Evolutionary conservation across 2,888 invertebrate genomes (phyloP).

Genomic region (Eugnorisma glareosa): DNA sequence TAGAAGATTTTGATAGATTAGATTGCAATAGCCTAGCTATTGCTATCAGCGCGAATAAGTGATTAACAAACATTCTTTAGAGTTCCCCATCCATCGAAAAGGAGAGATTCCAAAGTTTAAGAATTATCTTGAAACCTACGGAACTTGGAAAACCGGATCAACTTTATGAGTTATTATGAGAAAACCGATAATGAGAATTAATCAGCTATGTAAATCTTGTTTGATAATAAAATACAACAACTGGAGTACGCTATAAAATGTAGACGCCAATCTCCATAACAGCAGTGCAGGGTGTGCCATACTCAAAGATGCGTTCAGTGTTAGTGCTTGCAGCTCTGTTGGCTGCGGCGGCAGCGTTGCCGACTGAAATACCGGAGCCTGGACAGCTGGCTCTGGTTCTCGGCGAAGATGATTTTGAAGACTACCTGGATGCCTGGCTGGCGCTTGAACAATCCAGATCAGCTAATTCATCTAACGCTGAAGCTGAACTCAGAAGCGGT

Average conservation of each 20-base stretch:
- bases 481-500: conserved; percentile 73
- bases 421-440: conserved; percentile 85
- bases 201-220: conserved; percentile 29
- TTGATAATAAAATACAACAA: conserved; percentile 40
- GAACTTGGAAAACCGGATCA: conserved; percentile 16
- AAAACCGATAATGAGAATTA: conserved; percentile 35
- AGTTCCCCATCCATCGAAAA: neutral
- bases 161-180: neutral
- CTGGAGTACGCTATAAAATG: conserved; percentile 49
- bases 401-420: conserved; percentile 87
- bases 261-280: conserved; percentile 2
- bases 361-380: conserved; percentile 79
- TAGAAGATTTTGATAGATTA: too few relatives aligned
- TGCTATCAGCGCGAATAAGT: neutral
- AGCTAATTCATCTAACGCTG: conserved; percentile 69
- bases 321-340: conserved; percentile 68
- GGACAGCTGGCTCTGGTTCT: conserved; percentile 80
- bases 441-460: conserved; percentile 76
- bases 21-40: too few relatives aligned
- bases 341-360: conserved; percentile 70
- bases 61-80: neutral
- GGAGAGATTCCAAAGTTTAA: neutral
- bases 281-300: conserved; percentile 47
- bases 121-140: conserved; percentile 25
- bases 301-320: conserved; percentile 59